Percentiles rank a stretch among this genome's conserved stretches.
phyloP scores from a whole-genome alignment of 2,797 vertebrate genomes.

The Carduelis carduelis region DNA sequence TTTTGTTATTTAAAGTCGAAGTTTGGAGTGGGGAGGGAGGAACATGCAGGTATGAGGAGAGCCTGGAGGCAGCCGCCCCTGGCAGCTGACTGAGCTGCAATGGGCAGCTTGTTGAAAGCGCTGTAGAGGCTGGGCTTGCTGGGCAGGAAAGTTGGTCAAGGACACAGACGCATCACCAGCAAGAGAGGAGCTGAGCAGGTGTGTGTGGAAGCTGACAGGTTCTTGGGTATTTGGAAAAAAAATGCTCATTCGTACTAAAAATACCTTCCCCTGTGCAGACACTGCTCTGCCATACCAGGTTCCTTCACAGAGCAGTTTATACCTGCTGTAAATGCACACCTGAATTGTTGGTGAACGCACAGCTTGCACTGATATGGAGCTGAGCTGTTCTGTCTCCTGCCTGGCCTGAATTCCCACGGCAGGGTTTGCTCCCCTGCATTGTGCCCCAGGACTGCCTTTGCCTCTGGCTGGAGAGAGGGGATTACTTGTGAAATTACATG shows the following conservation, averaged over 20 bases:
- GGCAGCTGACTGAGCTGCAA: neutral
- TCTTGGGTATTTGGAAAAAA: neutral
- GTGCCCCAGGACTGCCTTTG: neutral
- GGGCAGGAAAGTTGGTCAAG: neutral
- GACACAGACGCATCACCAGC: accelerated
- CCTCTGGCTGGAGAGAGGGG: neutral
- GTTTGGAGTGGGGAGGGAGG: neutral
- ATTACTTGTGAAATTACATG: neutral
- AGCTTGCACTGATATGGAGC: accelerated
- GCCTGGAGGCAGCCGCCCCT: neutral
- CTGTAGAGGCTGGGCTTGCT: neutral
- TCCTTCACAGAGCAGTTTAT: neutral
- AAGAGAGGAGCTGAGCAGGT: neutral
- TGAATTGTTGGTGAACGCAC: neutral
- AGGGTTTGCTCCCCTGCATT: neutral
- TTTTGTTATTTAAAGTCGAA: neutral
- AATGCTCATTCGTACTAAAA: accelerated
- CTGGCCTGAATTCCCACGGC: neutral
- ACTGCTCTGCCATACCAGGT: accelerated
- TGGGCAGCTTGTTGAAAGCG: neutral
- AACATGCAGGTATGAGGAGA: neutral
- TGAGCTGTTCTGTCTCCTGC: neutral
- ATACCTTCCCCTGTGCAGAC: accelerated
- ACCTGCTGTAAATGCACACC: neutral
- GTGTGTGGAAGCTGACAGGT: accelerated